These are phyloP conservation scores for Chloroclystis v-ata DNA, from an alignment of 2,888 invertebrate species.

Conservation along the genomic window DNA sequence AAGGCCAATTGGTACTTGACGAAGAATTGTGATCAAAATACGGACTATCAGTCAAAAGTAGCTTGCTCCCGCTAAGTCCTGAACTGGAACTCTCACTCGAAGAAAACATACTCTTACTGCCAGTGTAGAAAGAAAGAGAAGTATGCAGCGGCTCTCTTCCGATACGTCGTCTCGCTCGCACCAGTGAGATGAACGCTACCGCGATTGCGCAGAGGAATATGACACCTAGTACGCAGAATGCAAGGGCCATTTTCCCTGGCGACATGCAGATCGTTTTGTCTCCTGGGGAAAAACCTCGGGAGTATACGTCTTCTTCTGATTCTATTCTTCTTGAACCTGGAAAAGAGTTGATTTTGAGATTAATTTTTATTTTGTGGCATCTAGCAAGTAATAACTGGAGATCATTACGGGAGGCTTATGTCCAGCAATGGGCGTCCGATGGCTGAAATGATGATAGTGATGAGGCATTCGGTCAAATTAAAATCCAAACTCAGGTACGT, in stretches of 20 bases:
- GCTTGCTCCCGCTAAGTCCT: conserved; percentile 78
- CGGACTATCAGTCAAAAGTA: conserved; percentile 80
- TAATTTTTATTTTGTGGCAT: too few species aligned
- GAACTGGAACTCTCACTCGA: conserved; percentile 79
- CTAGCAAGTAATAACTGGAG: too few species aligned
- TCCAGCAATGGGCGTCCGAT: too few species aligned
- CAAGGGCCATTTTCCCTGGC: conserved; percentile 85
- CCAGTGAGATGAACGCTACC: conserved; percentile 82
- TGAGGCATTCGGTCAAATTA: too few species aligned
- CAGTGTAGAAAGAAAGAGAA: conserved; percentile 78
- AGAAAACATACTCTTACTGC: conserved; percentile 79
- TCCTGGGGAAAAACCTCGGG: conserved; percentile 72
- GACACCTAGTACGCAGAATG: conserved; percentile 84
- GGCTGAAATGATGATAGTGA: too few species aligned
- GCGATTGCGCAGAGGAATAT: conserved; percentile 85
- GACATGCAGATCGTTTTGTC: conserved; percentile 84
- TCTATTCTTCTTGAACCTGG: conserved; percentile 69
- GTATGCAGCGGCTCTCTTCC: conserved; percentile 70
- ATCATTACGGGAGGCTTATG: too few species aligned
- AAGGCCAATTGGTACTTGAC: conserved; percentile 75
- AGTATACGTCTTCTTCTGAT: conserved; percentile 61
- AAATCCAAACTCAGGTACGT: too few species aligned
- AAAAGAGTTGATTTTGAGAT: not conserved
- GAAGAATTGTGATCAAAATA: conserved; percentile 78
- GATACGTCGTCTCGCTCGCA: conserved; percentile 78